A percentile compares a stretch with the other conserved stretches of the same genome.
Conservation (phyloP, 2,113 vertebrate genomes). For the Chlamydotis undulata region DNA sequence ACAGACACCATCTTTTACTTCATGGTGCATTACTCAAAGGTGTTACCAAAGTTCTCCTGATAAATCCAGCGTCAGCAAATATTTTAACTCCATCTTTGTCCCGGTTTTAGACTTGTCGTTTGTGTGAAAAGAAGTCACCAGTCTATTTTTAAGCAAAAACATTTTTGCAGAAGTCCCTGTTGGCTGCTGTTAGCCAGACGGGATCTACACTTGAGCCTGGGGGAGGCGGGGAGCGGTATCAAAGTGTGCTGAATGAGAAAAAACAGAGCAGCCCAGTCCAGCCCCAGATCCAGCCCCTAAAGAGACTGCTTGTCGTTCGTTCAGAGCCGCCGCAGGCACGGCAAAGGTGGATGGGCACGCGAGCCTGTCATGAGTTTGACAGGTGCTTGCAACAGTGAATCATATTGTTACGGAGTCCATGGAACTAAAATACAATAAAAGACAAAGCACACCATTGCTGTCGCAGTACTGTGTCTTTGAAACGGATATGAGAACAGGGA, state of each 20-base stretch:
- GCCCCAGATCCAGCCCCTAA: background rate
- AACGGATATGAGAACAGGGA: background rate
- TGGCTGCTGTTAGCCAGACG: constrained; percentile 16
- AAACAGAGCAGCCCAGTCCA: constrained; percentile 19
- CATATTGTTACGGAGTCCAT: background rate
- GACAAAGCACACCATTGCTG: background rate
- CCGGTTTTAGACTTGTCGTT: background rate
- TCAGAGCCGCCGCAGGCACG: background rate
- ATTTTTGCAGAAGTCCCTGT: background rate
- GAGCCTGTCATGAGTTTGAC: background rate
- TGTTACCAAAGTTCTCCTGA: constrained; percentile 5
- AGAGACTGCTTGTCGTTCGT: background rate
- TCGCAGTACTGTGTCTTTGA: background rate
- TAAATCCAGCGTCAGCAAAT: background rate
- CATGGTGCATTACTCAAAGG: background rate
- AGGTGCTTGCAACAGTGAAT: background rate
- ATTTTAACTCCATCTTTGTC: background rate
- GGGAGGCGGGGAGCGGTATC: background rate
- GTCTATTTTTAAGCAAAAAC: constrained; percentile 48
- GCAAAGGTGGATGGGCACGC: background rate
- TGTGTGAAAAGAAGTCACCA: background rate
- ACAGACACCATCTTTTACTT: background rate
- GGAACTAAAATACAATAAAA: background rate
- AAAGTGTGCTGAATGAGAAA: constrained; percentile 12
- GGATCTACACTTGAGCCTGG: background rate